These are phyloP conservation scores for Malurus cyaneus DNA, from an alignment of 2,113 vertebrate species.

Conservation along the genomic window DNA sequence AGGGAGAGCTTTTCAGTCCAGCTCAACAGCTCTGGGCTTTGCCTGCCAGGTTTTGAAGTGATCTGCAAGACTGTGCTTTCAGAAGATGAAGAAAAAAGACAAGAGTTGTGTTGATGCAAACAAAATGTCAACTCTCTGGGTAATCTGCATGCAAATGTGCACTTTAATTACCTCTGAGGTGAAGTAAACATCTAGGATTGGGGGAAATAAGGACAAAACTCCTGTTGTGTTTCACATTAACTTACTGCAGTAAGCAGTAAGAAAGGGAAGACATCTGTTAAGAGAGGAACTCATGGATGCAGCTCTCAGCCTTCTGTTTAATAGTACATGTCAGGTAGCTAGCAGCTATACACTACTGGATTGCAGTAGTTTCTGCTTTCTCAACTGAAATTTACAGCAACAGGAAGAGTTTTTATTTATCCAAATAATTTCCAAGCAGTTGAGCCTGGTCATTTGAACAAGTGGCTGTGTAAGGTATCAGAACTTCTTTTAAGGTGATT, in stretches of 20 bases:
- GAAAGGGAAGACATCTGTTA: accelerated
- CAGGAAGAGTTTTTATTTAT: background rate
- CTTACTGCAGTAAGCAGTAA: background rate
- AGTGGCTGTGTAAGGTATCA: too few relatives aligned
- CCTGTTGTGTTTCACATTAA: background rate
- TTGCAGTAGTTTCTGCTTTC: background rate
- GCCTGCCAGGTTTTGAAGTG: background rate
- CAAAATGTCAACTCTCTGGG: background rate
- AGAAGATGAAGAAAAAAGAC: background rate
- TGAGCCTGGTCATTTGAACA: background rate
- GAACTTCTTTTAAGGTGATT: background rate
- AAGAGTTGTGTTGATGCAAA: background rate
- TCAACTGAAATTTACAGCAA: background rate
- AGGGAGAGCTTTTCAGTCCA: background rate
- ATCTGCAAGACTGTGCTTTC: background rate
- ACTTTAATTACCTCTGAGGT: background rate
- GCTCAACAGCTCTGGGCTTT: accelerated
- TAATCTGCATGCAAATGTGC: background rate
- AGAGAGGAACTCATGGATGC: accelerated
- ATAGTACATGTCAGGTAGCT: accelerated
- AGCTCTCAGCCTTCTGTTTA: background rate
- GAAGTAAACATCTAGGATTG: background rate
- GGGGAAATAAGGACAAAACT: background rate
- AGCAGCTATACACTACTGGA: accelerated
- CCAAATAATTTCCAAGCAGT: background rate